These are phyloP conservation scores for Irena cyanogastra DNA, from an alignment of 2,113 vertebrate genomes.

Conservation along the genomic window DNA sequence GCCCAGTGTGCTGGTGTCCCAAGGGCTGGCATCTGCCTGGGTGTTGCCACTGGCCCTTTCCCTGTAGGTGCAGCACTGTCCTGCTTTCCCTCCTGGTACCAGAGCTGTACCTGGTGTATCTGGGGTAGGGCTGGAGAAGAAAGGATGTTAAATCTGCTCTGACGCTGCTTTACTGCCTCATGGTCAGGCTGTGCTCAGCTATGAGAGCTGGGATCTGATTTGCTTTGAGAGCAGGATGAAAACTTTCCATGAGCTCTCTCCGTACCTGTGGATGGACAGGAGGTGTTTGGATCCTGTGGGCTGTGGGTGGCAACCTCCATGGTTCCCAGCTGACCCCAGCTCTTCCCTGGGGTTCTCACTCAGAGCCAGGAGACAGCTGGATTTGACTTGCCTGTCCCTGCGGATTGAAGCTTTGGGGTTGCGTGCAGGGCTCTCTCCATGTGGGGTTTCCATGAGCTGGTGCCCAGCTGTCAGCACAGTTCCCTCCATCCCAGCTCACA, in stretches of 20 bases:
- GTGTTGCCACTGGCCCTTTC: not conserved
- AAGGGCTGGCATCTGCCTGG: not conserved
- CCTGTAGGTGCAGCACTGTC: not conserved
- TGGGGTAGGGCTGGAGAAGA: not conserved
- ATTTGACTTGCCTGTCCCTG: not conserved
- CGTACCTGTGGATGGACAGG: not conserved
- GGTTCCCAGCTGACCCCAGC: not conserved
- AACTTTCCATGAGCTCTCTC: not conserved
- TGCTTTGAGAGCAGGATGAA: not conserved
- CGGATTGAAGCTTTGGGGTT: not conserved
- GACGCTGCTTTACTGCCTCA: not conserved
- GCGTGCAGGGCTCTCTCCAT: not conserved
- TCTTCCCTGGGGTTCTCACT: not conserved
- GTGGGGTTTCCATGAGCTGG: not conserved
- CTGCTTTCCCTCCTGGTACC: not conserved
- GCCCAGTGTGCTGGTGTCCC: fast-evolving
- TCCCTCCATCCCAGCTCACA: not conserved
- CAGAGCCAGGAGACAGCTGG: not conserved
- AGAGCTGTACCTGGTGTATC: not conserved
- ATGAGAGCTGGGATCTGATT: not conserved
- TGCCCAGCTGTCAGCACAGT: not conserved
- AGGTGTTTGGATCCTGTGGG: not conserved
- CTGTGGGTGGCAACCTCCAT: fast-evolving
- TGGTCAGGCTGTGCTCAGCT: not conserved
- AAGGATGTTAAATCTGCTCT: not conserved